Conservation (phyloP, 2,797 vertebrate genomes). For the Sebastes aleutianus region DNA sequence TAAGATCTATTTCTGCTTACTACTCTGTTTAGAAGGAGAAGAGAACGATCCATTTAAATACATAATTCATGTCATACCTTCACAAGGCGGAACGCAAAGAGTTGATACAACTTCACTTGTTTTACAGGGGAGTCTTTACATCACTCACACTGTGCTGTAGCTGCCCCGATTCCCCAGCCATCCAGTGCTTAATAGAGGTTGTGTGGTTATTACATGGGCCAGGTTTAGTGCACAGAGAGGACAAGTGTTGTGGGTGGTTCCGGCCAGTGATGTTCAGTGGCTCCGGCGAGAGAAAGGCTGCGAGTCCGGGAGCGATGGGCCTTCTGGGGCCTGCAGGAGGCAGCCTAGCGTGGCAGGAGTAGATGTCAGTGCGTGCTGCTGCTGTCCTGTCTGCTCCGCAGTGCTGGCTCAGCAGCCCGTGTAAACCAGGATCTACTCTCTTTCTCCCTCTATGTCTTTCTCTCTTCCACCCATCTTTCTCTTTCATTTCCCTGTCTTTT, state of each 20-base stretch:
- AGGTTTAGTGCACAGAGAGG: conserved; percentile 67
- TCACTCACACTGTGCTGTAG: conserved; percentile 37
- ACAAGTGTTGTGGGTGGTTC: conserved; percentile 71
- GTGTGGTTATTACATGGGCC: conserved; percentile 73
- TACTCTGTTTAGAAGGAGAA: conserved; percentile 5
- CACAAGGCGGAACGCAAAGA: conserved; percentile 9
- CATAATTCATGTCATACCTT: conserved; percentile 41
- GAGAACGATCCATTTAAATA: conserved; percentile 30
- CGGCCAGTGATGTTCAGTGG: conserved; percentile 65
- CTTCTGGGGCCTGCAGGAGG: conserved; percentile 68
- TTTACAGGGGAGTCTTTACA: conserved; percentile 48
- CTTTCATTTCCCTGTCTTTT: conserved; percentile 44
- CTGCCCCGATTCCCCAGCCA: conserved; percentile 59
- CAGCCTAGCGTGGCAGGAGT: conserved; percentile 75
- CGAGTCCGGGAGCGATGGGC: conserved; percentile 47
- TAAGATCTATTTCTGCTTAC: conserved; percentile 19
- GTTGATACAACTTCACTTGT: conserved; percentile 41
- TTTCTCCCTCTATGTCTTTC: conserved; percentile 12
- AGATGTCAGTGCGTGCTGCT: conserved; percentile 70
- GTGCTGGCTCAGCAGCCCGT: conserved; percentile 78
- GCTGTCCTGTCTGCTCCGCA: conserved; percentile 69
- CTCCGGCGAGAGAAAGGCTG: conserved; percentile 50
- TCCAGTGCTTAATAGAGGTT: conserved; percentile 66
- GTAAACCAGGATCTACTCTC: conserved; percentile 58
- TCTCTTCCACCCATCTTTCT: conserved; percentile 4